phyloP scores from a whole-genome alignment of 2,113 vertebrate genomes.

The Lepus timidus region DNA sequence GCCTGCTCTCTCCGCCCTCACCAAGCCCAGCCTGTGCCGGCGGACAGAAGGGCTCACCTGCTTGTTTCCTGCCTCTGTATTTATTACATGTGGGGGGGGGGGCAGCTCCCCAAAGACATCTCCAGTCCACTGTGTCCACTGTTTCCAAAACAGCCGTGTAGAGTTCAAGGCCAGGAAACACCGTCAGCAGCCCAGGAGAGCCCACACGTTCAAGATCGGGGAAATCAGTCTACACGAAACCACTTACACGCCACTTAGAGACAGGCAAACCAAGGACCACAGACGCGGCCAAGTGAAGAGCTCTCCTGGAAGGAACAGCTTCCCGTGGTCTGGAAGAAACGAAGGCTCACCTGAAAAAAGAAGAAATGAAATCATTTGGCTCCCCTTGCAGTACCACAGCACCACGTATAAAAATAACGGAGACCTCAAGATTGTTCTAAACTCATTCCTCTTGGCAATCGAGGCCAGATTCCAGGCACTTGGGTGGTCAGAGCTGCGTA shows the following conservation, averaged over 20 bases:
- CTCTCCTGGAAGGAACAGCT: not conserved
- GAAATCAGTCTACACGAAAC: not conserved
- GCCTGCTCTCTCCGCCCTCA: not conserved
- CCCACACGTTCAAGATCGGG: not conserved
- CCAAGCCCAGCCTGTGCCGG: not conserved
- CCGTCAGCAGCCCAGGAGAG: not conserved
- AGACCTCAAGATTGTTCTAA: constrained; percentile 52
- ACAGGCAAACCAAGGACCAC: not conserved
- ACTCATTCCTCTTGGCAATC: not conserved
- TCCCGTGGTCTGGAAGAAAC: not conserved
- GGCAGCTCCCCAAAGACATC: not conserved
- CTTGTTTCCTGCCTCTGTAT: not conserved
- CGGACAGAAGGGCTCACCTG: not conserved
- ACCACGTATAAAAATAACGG: constrained; percentile 59
- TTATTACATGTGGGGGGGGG: not conserved
- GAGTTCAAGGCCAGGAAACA: not conserved
- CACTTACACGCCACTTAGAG: not conserved
- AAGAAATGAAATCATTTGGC: not conserved
- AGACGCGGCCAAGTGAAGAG: not conserved
- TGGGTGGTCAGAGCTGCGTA: not conserved
- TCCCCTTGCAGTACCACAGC: constrained; percentile 24
- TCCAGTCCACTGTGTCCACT: not conserved
- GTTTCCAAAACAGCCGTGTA: not conserved
- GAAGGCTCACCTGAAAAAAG: not conserved
- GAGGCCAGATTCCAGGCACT: not conserved